These are phyloP conservation scores for Platalea minor DNA, from an alignment of 2,797 vertebrate species.

Conservation along the genomic window DNA sequence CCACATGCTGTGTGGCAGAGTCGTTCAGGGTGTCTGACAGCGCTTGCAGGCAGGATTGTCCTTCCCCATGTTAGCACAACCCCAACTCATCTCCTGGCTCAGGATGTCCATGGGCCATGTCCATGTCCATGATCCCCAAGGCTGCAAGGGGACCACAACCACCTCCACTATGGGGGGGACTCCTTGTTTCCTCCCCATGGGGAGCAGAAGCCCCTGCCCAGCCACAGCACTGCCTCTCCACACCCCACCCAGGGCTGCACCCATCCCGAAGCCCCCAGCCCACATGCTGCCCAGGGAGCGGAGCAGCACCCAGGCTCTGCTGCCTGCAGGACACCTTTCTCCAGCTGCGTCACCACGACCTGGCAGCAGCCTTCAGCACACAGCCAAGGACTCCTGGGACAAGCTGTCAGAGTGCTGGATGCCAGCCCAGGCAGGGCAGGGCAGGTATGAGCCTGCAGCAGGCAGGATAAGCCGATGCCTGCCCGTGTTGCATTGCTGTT, in stretches of 20 bases:
- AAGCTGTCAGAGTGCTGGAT: background rate
- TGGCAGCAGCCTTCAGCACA: background rate
- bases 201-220: background rate
- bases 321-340: background rate
- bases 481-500: rapidly evolving
- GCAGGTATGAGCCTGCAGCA: background rate
- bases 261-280: background rate
- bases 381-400: background rate
- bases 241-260: background rate
- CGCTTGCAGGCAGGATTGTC: background rate
- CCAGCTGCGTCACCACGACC: background rate
- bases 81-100: background rate
- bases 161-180: rapidly evolving
- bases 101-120: background rate
- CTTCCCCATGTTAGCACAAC: background rate
- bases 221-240: rapidly evolving
- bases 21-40: background rate
- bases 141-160: background rate
- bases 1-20: rapidly evolving
- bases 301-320: background rate
- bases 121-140: background rate
- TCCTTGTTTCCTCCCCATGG: background rate
- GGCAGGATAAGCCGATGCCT: background rate
- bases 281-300: rapidly evolving
- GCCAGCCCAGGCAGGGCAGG: background rate